These are phyloP conservation scores for Drosophila tripunctata DNA, from an alignment of 2,888 invertebrate genomes.

Conservation along the genomic window DNA sequence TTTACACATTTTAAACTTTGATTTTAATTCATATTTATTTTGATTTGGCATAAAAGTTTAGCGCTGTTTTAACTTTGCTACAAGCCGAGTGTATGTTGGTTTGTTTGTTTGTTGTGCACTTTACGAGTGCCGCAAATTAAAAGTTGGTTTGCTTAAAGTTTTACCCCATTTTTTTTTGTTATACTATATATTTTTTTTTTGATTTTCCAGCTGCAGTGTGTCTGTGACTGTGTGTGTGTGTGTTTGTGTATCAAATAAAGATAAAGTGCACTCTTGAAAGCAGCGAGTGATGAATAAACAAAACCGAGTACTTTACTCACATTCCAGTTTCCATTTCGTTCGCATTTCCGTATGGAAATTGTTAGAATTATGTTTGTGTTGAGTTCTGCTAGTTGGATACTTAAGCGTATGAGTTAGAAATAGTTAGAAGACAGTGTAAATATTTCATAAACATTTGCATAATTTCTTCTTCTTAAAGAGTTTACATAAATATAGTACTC, in stretches of 20 bases:
- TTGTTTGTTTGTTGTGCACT: constrained; percentile 18
- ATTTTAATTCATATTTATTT: constrained; percentile 8
- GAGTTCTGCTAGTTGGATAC: constrained; percentile 17
- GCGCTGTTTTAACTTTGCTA: constrained; percentile 1
- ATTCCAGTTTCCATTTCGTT: constrained; percentile 23
- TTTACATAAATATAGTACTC: constrained; percentile 46
- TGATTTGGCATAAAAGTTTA: constrained; percentile 25
- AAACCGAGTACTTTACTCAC: constrained; percentile 20
- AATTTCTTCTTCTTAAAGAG: constrained; percentile 38
- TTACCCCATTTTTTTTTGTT: constrained; percentile 8
- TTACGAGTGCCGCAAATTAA: constrained; percentile 54
- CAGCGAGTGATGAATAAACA: constrained; percentile 33
- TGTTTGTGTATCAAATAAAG: constrained; percentile 49
- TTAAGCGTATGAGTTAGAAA: constrained; percentile 50
- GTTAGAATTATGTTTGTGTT: constrained; percentile 18
- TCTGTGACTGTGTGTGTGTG: constrained; percentile 14
- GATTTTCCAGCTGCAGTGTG: constrained; percentile 24
- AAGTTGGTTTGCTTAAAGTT: constrained; percentile 57
- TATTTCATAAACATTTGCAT: constrained; percentile 32
- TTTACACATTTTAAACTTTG: constrained; percentile 8
- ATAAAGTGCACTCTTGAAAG: constrained; percentile 59
- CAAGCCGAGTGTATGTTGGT: not conserved
- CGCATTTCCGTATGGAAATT: constrained; percentile 49
- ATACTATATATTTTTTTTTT: constrained; percentile 8
- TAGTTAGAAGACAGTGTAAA: constrained; percentile 40